A percentile compares a stretch with the other conserved stretches of the same genome.
phyloP scores from a whole-genome alignment of 2,888 invertebrate species.

The Phania funesta region DNA sequence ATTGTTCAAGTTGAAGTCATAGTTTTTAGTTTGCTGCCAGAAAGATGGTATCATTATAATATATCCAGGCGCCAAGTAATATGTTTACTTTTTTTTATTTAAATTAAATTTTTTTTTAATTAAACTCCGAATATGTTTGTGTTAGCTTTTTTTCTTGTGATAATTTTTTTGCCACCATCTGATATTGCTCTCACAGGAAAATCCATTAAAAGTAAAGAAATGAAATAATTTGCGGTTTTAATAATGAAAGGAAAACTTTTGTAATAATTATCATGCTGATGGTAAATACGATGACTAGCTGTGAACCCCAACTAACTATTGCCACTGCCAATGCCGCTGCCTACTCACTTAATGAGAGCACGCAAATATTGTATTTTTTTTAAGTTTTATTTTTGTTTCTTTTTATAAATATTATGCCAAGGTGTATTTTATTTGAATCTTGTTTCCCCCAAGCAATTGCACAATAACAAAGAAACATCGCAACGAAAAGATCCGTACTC shows the following conservation, averaged over 20 bases:
- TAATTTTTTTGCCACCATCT: no score
- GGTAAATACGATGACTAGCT: no score
- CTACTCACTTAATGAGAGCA: constrained; percentile 57
- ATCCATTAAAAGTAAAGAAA: constrained; percentile 45
- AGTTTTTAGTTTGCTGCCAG: constrained; percentile 19
- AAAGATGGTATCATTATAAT: constrained; percentile 53
- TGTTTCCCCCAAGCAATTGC: constrained; percentile 31
- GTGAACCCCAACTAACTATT: no score
- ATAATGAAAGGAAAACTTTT: constrained; percentile 49
- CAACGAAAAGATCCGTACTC: constrained; percentile 43
- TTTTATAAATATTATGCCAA: constrained; percentile 23
- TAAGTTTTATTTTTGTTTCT: background rate
- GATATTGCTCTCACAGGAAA: background rate
- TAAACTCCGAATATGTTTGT: no score
- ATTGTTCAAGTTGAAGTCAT: constrained; percentile 26
- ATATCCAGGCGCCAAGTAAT: constrained; percentile 58
- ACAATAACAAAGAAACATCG: constrained; percentile 24
- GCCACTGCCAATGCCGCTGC: no score
- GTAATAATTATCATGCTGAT: constrained; percentile 32
- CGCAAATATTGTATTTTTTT: constrained; percentile 39
- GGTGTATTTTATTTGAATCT: constrained; percentile 41
- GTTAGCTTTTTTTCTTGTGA: no score
- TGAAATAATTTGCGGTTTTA: constrained; percentile 64
- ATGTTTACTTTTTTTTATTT: constrained; percentile 63
- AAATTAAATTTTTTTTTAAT: no score